Conservation (phyloP, 1,140 invertebrate genomes). For the Conus ventricosus region DNA sequence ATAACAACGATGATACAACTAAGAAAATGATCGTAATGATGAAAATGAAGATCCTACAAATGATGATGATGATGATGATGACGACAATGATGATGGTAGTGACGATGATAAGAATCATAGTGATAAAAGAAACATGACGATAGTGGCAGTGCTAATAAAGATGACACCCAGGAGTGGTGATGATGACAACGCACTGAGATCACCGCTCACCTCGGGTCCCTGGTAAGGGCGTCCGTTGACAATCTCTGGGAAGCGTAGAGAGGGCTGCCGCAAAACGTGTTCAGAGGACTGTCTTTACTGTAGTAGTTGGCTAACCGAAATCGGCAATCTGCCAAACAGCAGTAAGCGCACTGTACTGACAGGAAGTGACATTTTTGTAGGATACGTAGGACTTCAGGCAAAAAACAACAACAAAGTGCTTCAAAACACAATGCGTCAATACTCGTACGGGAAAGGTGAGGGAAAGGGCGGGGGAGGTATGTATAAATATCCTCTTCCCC, state of each 20-base stretch:
- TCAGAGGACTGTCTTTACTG: conserved; percentile 84
- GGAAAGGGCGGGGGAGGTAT: too few species aligned
- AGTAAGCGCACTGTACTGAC: neutral
- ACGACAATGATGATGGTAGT: neutral
- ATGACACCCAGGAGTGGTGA: neutral
- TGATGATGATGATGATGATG: neutral
- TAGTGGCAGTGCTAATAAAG: neutral
- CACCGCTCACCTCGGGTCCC: conserved; percentile 89
- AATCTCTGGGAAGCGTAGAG: conserved; percentile 99
- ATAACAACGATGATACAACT: too few species aligned
- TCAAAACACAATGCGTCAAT: too few species aligned
- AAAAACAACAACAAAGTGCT: too few species aligned
- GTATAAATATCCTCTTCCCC: too few species aligned
- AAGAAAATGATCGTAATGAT: neutral
- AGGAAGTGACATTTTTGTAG: too few species aligned
- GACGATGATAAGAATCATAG: neutral
- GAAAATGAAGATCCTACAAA: neutral
- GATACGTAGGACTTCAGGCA: too few species aligned
- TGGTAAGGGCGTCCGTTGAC: conserved; percentile 98
- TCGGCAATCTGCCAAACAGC: conserved; percentile 89
- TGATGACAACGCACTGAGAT: neutral
- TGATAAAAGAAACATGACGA: neutral
- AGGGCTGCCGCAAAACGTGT: conserved; percentile 98
- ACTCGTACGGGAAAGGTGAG: too few species aligned
- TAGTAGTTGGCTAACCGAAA: conserved; percentile 98